These are phyloP conservation scores for Hemibagrus wyckioides DNA, from an alignment of 2,113 vertebrate species.

Conservation along the genomic window DNA sequence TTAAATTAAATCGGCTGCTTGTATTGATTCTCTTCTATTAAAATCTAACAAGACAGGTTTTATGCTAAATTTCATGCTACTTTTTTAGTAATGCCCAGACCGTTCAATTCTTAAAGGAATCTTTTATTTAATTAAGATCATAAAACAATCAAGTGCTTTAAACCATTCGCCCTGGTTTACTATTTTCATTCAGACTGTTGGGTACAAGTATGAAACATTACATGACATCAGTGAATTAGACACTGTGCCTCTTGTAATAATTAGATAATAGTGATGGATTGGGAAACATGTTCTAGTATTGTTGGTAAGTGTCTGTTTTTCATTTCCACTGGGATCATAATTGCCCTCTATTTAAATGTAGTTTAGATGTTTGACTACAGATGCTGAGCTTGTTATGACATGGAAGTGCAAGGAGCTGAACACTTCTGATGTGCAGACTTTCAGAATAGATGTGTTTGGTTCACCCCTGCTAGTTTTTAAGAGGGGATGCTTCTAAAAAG, in stretches of 20 bases:
- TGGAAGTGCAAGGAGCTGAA: slow-evolving; percentile 47
- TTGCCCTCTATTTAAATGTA: slow-evolving; percentile 54
- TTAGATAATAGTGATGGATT: slow-evolving; percentile 45
- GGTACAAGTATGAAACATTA: not conserved
- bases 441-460: slow-evolving; percentile 44
- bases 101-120: not conserved
- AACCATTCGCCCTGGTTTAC: not conserved
- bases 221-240: not conserved
- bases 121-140: not conserved
- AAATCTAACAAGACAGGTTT: not conserved
- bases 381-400: slow-evolving; percentile 57
- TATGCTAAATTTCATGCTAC: not conserved
- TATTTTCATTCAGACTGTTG: not conserved
- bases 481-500: slow-evolving; percentile 55
- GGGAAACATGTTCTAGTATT: slow-evolving; percentile 34
- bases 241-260: slow-evolving; percentile 30
- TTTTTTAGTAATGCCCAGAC: not conserved
- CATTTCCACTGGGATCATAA: slow-evolving; percentile 50
- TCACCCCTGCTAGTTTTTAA: slow-evolving; percentile 33
- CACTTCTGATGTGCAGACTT: slow-evolving; percentile 27
- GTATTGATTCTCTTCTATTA: not conserved
- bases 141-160: not conserved
- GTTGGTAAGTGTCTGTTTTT: slow-evolving; percentile 54
- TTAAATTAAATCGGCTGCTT: slow-evolving; percentile 60
- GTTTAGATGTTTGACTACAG: slow-evolving; percentile 53